Percentiles rank a stretch among this genome's conserved stretches.
These are phyloP conservation scores for Coccyzus lansbergi DNA, from an alignment of 2,797 vertebrate genomes.

Conservation along the genomic window DNA sequence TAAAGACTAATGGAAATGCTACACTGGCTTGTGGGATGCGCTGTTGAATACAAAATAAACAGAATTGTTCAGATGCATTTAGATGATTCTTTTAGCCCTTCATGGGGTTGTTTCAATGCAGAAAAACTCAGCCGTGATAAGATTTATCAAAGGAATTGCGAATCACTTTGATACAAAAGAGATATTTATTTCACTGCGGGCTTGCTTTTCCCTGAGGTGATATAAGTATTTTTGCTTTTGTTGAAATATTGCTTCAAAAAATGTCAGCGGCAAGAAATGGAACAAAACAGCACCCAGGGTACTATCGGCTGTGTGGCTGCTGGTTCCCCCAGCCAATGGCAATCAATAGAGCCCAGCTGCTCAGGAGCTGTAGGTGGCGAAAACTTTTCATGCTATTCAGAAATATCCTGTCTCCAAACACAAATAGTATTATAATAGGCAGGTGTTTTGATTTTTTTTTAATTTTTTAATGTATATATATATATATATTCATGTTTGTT, in stretches of 20 bases:
- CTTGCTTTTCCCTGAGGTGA: neutral
- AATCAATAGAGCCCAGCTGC: fast-evolving
- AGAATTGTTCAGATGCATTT: neutral
- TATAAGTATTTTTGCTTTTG: neutral
- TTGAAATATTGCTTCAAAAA: neutral
- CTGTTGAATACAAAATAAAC: neutral
- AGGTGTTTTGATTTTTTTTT: neutral
- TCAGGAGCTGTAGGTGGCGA: fast-evolving
- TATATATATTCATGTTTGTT: neutral
- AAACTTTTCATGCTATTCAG: neutral
- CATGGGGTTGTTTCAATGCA: neutral
- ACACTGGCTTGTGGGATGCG: neutral
- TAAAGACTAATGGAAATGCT: slow-evolving; percentile 18
- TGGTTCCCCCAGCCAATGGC: fast-evolving
- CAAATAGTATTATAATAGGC: neutral
- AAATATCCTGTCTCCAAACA: neutral
- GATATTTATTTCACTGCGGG: slow-evolving; percentile 37
- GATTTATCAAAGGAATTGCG: slow-evolving; percentile 47
- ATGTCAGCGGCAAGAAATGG: neutral
- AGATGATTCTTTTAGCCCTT: slow-evolving; percentile 13
- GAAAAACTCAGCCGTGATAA: neutral
- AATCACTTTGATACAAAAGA: slow-evolving; percentile 22
- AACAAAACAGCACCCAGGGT: fast-evolving
- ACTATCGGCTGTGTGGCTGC: fast-evolving
- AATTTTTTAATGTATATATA: neutral